A percentile compares a stretch with the other conserved stretches of the same genome.
Evolutionary conservation across 2,797 vertebrate species (phyloP).

Genomic region (Enteromius mattozi): DNA sequence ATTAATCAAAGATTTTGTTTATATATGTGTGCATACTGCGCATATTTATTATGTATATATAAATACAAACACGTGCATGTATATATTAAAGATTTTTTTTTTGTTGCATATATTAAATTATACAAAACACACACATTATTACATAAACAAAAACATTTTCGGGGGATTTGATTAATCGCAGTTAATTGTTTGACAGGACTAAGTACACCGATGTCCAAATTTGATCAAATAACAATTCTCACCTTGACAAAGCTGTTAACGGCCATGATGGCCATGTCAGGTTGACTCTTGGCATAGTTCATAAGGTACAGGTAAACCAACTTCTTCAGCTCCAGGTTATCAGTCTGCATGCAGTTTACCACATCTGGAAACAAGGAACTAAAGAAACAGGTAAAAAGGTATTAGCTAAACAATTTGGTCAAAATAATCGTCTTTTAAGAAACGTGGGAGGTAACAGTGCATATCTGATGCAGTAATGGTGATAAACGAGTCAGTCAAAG

Average conservation of each 20-base stretch:
- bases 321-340: constrained; percentile 98
- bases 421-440: not conserved
- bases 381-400: not conserved
- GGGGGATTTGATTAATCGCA: too few relatives aligned
- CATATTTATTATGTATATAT: too few relatives aligned
- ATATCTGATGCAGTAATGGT: not conserved
- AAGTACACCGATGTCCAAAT: not conserved
- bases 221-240: constrained; percentile 53
- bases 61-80: too few relatives aligned
- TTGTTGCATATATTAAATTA: too few relatives aligned
- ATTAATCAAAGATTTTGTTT: too few relatives aligned
- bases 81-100: too few relatives aligned
- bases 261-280: constrained; percentile 99
- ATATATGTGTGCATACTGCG: too few relatives aligned
- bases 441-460: not conserved
- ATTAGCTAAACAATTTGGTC: not conserved
- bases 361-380: constrained; percentile 98
- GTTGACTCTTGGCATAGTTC: constrained; percentile 99
- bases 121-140: too few relatives aligned
- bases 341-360: constrained; percentile 99
- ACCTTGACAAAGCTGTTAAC: constrained; percentile 99
- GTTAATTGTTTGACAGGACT: too few relatives aligned
- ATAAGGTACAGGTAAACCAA: constrained; percentile 97
- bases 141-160: too few relatives aligned
- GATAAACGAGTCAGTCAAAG: not conserved